Evolutionary conservation across 1,140 invertebrate genomes (phyloP), one percentile per base, ranked within the genome.

Genomic region (Oppia nitens): DNA sequence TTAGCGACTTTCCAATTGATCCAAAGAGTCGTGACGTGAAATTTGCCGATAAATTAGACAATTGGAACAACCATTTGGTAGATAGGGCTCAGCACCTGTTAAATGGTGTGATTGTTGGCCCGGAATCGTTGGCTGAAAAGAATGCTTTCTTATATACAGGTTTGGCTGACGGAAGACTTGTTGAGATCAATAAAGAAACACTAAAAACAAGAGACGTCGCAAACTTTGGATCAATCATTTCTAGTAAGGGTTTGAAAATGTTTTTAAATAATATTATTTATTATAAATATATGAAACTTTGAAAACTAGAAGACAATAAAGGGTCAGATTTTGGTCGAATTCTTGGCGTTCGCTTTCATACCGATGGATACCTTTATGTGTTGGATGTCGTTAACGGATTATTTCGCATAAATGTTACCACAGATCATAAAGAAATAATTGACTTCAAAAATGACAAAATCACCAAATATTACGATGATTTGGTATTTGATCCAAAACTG

Each of bases 371-470:
- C 47, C 66, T 92, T 14, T 81, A 81, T 73, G 81, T 83, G 14
- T 74, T 74, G 53, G 87, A 93, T 75, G 75, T 83, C 6, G 89
- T 87, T 68, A 77, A 82, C 66, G 89, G 89, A 24, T 75, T 92
- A 58, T 87, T 80, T 68, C 82, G 81, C 71, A 77, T 87, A 20
- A 77, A 90, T 69, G 72, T 87, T 12, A 81, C 77, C 61, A 78
- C 81, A 74, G 72, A 73, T 40, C n/a, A n/a, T n/a, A 73, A 60
- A 12, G 55, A 59, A 48, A 3, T 11, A n/a, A 47, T 48, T 47
- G 56, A 20, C 54, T 61, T 50, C 49, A 54, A 28, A 55, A 60
- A 60, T n/a, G 25, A 64, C 6, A 26, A 14, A 2, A n/a, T 12
- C 9, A n/a, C 55, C 17, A 17, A 29, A 2, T 49, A 55, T n/a